These are phyloP conservation scores for Notothenia rossii DNA, from an alignment of 2,113 vertebrate species.

Conservation along the genomic window DNA sequence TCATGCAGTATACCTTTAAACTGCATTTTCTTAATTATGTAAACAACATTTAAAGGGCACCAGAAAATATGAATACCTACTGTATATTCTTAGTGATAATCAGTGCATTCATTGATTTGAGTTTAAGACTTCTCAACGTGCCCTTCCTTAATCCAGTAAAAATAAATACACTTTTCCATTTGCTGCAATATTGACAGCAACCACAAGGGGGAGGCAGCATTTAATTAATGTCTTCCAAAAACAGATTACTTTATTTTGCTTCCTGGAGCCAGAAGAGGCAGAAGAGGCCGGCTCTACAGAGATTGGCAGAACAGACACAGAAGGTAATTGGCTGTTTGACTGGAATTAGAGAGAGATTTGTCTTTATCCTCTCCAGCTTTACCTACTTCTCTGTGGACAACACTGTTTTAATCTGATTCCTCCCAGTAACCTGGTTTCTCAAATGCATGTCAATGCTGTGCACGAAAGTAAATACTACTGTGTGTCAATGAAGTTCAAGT, in stretches of 20 bases:
- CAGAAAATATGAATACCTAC: neutral
- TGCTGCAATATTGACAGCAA: neutral
- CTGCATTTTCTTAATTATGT: neutral
- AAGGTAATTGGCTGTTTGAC: slow-evolving; percentile 16
- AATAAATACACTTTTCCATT: neutral
- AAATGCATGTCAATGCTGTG: neutral
- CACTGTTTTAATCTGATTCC: slow-evolving; percentile 37
- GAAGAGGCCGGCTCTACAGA: neutral
- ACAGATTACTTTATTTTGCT: neutral
- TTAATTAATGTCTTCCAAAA: slow-evolving; percentile 27
- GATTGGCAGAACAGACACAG: slow-evolving; percentile 56
- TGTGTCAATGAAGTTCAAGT: neutral
- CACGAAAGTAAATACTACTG: neutral
- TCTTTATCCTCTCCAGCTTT: slow-evolving; percentile 33
- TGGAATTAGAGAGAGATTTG: slow-evolving; percentile 5
- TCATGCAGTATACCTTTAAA: neutral
- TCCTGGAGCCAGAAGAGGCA: slow-evolving; percentile 1
- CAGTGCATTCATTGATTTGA: too few relatives aligned
- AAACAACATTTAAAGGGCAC: neutral
- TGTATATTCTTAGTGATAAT: neutral
- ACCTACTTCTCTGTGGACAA: slow-evolving; percentile 9
- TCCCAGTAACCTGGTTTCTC: slow-evolving; percentile 24
- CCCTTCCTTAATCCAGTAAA: neutral
- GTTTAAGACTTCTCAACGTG: too few relatives aligned
- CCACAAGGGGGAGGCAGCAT: slow-evolving; percentile 62